Conservation (phyloP, 2,113 vertebrate species). For the Acrocephalus arundinaceus region DNA sequence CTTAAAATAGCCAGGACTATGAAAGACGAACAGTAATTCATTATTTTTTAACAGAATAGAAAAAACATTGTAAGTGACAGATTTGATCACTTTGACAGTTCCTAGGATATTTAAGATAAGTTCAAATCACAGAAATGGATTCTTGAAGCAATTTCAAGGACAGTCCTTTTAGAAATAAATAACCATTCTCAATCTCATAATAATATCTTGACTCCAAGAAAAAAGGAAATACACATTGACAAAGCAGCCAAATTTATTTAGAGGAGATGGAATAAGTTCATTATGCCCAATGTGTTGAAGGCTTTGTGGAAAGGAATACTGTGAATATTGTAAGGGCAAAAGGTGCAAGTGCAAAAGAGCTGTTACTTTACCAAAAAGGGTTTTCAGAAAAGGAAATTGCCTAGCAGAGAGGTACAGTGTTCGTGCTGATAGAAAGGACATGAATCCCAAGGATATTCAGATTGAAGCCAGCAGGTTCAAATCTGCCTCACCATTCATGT, state of each 20-base stretch:
- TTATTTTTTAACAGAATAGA: background rate
- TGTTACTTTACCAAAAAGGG: background rate
- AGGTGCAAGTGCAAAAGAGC: background rate
- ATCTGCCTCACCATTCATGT: background rate
- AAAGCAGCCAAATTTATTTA: background rate
- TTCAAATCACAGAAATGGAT: background rate
- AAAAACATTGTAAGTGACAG: background rate
- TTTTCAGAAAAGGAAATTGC: background rate
- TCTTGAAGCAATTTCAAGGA: background rate
- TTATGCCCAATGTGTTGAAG: background rate
- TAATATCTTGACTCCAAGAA: background rate
- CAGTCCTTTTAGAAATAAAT: background rate
- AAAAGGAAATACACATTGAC: background rate
- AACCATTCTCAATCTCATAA: background rate
- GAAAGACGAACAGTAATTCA: slow-evolving; percentile 52
- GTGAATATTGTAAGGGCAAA: background rate
- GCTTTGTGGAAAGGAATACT: background rate
- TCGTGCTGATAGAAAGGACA: accelerated
- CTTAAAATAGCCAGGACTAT: slow-evolving; percentile 13
- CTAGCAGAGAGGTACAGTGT: background rate
- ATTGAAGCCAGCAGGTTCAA: background rate
- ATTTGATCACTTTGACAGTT: background rate
- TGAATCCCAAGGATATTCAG: background rate
- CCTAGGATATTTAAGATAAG: background rate
- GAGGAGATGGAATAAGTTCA: background rate